Evolutionary conservation across 1,140 invertebrate species (phyloP), one percentile per base, ranked within the genome.

Genomic region (Platorchestia sp.): DNA sequence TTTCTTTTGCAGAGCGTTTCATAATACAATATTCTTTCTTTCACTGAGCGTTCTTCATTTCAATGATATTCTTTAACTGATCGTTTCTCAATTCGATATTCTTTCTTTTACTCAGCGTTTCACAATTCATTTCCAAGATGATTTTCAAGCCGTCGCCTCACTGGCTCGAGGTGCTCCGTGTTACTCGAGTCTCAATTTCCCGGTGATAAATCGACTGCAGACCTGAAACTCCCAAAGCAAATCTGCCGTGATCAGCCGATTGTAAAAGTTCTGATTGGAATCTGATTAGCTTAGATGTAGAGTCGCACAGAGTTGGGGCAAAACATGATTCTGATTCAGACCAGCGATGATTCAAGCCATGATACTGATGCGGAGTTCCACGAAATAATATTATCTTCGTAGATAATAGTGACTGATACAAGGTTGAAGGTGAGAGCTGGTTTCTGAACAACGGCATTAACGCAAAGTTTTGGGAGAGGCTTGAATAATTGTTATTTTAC

Each of bases 181-280:
- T 22, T 75, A 36, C 27, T 36, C 59, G 7, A 75, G 59, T 75
- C 59, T 75, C 59, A 75, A 51, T 75, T 75, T 75, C 59, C 59
- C 59, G 27, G 59, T 75, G 59, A 75, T 75, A 36, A 75, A 75
- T 75, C 36, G 59, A 75, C 59, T 75, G 10, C 59, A 75, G 59
- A 75, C 27, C 59, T 75, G 59, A 75, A 75, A 75, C 59, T 75
- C 59, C 59, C 27, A 36, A 75, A 75, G 59, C 59, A 75, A 75
- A 75, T 75, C 59, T 75, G 59, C 59, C 59, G 7, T 75, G 59
- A 75, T 75, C 59, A 75, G 59, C 59, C 59, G 59, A 75, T 75
- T 75, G 59, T 75, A 75, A 75, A 75, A 75, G 59, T 75, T 75
- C 59, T 75, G 59, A 75, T 75, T 75, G 59, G 59, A 75, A 75